Evolutionary conservation across 2,113 vertebrate genomes (phyloP), one percentile per base, ranked within the genome.

Genomic region (Calonectris borealis): DNA sequence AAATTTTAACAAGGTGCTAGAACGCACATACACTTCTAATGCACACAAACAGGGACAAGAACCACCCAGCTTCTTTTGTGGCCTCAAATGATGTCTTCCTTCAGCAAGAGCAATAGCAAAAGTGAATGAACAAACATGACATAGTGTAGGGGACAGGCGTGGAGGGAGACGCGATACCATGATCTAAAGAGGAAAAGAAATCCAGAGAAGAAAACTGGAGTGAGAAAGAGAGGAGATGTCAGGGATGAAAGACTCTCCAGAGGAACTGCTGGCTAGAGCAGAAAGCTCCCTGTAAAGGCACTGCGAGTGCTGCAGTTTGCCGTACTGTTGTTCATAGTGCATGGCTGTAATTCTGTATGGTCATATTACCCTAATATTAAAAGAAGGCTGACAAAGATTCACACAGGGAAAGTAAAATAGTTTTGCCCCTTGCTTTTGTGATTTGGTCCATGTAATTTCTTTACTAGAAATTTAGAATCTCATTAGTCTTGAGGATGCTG

Each of bases 1-100:
- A 97, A 95, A 94, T 83, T 96, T 94, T 96, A 95, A 93, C 82
- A 81, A 87, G 76, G 8, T 65, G 6, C 61, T 96, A 58, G 61
- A 94, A 84, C 1, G 2, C 27, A 72, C 19, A 1, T 52, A 54
- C 4, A 4, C 26, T 77, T 82, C 42, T 88, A 72, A 88, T 44
- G 57, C 36, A 72, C 40, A 44, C 18, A 92, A 68, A 80, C 8
- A 18, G 34, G 38, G 20, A 60, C 1, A 2, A 84, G 52, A 90
- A 70, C 13, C 40, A 62, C 51, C 90, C 64, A 25, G 44, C n/a
- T 44, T 80, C 72, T 95, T 94, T 42, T 87, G 46, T 32, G 34
- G 22, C 29, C 32, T 65, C 48, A 71, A 46, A 86, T 36, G 10
- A 9, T 55, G 44, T 88, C 31, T 83, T 90, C 10, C 18, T 83